Evolutionary conservation across 2,797 vertebrate genomes (phyloP), one percentile per base, ranked within the genome.

Genomic region (Sebastes steindachneri): DNA sequence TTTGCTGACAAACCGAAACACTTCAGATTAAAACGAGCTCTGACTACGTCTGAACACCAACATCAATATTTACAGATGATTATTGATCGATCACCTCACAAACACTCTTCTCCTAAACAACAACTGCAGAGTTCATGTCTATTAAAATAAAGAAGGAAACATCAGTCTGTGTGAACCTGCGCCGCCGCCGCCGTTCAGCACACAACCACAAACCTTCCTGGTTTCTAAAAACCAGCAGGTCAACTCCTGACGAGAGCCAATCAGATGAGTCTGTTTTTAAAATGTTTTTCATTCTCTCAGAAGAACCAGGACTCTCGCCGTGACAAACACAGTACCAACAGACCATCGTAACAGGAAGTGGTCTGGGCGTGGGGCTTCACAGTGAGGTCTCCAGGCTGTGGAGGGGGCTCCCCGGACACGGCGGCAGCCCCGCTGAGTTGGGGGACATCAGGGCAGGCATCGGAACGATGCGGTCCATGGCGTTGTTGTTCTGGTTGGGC

Each of bases 321-420:
- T 60, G 5, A 75, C 25, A 57, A 79, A 66, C 35, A 63, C 33
- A 77, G 75, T 64, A 75, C 28, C 3, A 45, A 57, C 33, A 21
- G 62, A 66, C 59, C 25, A 7, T 35, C 1, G 37, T 7, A 64
- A 73, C 54, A 68, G 35, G 57, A 79, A 51, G 75, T 64, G 41
- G 72, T 71, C 23, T 3, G 41, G n/a, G 55, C 6, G 64, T 0
- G 25, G 54, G 28, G 65, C 55, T 73, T 95, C 95, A 98, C 92
- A 99, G 97, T 69, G 98, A 99, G 86, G 98, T 99, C 95, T 99
- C 99, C 96, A 99, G 96, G 95, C 98, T 99, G 96, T 99, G 98
- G 92, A 99, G 96, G 75, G 98, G 98, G 94, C 98, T 99, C 91
- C 98, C 98, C 70, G 98, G 97, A 93, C 97, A 97, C 76, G 96